Evolutionary conservation across 2,797 vertebrate species (phyloP).

Genomic region (Streptopelia turtur): DNA sequence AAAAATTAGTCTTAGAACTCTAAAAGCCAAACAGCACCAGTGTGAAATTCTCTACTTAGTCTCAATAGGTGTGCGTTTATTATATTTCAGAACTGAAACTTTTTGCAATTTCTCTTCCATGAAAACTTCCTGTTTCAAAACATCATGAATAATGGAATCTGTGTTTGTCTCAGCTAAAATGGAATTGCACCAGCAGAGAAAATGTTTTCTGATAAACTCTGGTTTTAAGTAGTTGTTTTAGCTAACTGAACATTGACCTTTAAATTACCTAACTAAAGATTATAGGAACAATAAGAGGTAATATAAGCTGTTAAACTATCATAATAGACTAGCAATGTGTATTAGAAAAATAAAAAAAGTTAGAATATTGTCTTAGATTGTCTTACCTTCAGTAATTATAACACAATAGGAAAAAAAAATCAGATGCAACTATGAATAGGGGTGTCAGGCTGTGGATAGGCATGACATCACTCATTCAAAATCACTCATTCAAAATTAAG

Average conservation of each 20-base stretch:
- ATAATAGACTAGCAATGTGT: background rate
- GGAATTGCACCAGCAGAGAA: background rate
- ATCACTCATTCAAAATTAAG: background rate
- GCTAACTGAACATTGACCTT: background rate
- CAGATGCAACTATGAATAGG: background rate
- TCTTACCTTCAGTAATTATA: background rate
- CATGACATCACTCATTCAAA: background rate
- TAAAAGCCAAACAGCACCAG: background rate
- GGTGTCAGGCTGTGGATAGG: background rate
- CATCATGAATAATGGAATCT: background rate
- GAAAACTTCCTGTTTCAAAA: accelerated
- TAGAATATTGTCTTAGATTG: no score
- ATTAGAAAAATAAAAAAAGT: background rate
- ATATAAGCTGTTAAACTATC: background rate
- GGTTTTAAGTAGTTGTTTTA: background rate
- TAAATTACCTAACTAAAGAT: background rate
- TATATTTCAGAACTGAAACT: background rate
- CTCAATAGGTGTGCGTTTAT: background rate
- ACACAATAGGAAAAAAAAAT: background rate
- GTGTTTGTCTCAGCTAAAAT: background rate
- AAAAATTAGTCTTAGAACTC: background rate
- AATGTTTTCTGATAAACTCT: background rate
- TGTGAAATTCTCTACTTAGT: background rate
- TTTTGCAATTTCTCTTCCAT: background rate
- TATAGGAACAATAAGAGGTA: background rate